phyloP scores from a whole-genome alignment of 1,140 invertebrate species.

The Spodoptera litura region DNA sequence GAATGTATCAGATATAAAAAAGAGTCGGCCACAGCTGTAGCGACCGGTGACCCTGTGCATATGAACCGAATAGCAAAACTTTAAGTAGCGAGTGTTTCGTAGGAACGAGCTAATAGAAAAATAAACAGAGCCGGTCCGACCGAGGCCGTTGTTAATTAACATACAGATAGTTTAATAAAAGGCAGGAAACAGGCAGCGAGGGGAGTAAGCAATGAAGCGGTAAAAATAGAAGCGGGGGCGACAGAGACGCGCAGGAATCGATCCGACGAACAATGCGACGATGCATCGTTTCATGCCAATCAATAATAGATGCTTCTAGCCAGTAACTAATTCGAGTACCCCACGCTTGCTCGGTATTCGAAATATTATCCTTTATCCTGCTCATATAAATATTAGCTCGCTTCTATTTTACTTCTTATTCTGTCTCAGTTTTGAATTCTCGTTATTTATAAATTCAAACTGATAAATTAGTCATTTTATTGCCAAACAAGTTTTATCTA shows the following conservation, averaged over 20 bases:
- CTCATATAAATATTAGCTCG: neutral
- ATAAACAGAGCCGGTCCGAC: constrained; percentile 73
- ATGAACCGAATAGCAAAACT: constrained; percentile 58
- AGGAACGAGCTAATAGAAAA: constrained; percentile 76
- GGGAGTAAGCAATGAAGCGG: constrained; percentile 84
- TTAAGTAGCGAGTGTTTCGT: constrained; percentile 74
- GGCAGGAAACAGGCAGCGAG: constrained; percentile 82
- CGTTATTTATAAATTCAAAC: neutral
- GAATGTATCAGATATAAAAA: constrained; percentile 55
- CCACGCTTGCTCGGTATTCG: constrained; percentile 6
- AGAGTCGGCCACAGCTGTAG: constrained; percentile 60
- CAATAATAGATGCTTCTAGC: constrained; percentile 71
- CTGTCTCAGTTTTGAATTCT: neutral
- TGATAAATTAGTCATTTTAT: constrained; percentile 1
- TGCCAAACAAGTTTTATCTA: constrained; percentile 24
- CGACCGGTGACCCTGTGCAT: constrained; percentile 50
- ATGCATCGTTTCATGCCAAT: constrained; percentile 74
- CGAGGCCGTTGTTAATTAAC: constrained; percentile 85
- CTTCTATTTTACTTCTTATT: neutral
- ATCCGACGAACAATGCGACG: constrained; percentile 74
- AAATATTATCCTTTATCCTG: constrained; percentile 8
- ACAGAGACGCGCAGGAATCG: constrained; percentile 78
- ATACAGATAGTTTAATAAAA: constrained; percentile 86
- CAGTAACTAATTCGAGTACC: constrained; percentile 51
- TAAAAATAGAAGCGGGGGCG: constrained; percentile 84